phyloP scores from a whole-genome alignment of 2,797 vertebrate species.

The Danio aesculapii region DNA sequence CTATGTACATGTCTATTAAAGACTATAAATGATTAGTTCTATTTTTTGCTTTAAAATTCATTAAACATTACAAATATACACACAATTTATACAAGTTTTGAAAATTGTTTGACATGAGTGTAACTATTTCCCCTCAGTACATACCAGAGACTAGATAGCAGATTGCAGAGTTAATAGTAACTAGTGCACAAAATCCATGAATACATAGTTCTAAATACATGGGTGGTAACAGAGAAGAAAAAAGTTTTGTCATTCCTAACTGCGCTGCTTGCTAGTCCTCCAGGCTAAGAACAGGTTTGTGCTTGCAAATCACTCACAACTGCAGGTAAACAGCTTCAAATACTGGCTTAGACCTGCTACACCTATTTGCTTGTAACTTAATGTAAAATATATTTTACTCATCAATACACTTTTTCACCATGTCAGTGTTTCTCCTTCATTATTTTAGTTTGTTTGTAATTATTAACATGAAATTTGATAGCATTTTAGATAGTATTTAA shows the following conservation, averaged over 20 bases:
- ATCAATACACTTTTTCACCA: no score
- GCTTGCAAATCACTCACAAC: slow-evolving; percentile 45
- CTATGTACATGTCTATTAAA: background rate
- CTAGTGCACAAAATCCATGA: slow-evolving; percentile 1
- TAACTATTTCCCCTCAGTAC: background rate
- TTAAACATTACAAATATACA: background rate
- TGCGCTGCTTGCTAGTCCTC: background rate
- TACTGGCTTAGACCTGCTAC: background rate
- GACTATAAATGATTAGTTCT: background rate
- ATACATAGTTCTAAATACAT: slow-evolving; percentile 3
- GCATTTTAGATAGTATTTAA: no score
- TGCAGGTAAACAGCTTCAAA: slow-evolving; percentile 53
- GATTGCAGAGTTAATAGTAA: background rate
- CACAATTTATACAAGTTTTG: background rate
- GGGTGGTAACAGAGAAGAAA: background rate
- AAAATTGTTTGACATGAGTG: background rate
- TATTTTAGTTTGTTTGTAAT: no score
- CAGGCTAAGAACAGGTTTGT: slow-evolving; percentile 51
- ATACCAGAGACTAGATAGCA: background rate
- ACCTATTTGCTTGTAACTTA: background rate
- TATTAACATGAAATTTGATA: no score
- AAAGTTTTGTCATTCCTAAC: slow-evolving; percentile 23
- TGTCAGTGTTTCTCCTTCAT: no score
- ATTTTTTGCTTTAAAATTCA: background rate
- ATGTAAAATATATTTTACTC: no score